phyloP scores from a whole-genome alignment of 2,113 vertebrate genomes.

The Amphilophus citrinellus region DNA sequence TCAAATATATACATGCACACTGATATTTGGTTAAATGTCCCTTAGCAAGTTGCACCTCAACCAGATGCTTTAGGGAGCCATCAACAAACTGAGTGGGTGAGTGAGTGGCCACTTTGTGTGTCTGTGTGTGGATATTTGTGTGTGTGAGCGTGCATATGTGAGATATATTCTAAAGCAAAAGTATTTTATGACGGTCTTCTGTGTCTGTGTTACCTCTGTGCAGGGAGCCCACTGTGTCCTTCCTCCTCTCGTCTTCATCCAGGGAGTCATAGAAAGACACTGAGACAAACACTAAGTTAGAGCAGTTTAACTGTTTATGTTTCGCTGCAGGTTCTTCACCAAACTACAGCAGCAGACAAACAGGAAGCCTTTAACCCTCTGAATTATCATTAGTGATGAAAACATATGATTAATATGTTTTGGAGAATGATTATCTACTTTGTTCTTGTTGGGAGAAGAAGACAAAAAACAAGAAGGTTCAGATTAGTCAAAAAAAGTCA shows the following conservation, averaged over 20 bases:
- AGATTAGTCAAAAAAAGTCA: background rate
- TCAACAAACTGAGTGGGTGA: too few species aligned
- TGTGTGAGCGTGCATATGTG: too few species aligned
- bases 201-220: constrained; percentile 57
- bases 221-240: constrained; percentile 47
- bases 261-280: constrained; percentile 89
- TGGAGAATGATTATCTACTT: background rate
- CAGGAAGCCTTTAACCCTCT: background rate
- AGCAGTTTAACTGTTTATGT: background rate
- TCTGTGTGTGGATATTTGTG: too few species aligned
- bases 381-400: background rate
- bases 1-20: too few species aligned
- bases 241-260: constrained; percentile 75
- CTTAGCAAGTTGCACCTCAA: too few species aligned
- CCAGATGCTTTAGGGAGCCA: too few species aligned
- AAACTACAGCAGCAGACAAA: background rate
- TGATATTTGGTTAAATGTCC: too few species aligned
- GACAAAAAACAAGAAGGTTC: too few species aligned
- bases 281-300: constrained; percentile 51
- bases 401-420: background rate
- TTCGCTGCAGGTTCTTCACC: background rate
- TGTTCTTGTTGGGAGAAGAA: too few species aligned
- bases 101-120: too few species aligned
- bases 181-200: background rate
- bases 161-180: too few species aligned